phyloP scores from a whole-genome alignment of 2,888 invertebrate species.

The Phyto melanocephala region DNA sequence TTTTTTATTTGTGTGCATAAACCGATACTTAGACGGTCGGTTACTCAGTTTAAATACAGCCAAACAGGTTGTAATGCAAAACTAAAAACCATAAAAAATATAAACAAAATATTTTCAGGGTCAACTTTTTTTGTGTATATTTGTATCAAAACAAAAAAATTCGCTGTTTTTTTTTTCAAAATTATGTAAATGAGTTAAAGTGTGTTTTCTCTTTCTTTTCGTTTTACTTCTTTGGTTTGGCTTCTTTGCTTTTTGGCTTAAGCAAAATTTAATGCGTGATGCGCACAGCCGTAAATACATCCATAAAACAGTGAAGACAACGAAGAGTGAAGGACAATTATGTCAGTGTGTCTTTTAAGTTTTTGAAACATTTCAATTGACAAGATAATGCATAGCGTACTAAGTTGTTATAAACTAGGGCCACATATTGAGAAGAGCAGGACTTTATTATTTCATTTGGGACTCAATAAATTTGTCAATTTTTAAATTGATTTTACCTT shows the following conservation, averaged over 20 bases:
- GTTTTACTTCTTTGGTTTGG: neutral
- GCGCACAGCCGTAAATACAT: slow-evolving; percentile 10
- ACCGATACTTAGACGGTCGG: neutral
- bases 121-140: slow-evolving; percentile 2
- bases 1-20: neutral
- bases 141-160: neutral
- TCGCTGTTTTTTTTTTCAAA: slow-evolving; percentile 21
- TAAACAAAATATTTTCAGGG: slow-evolving; percentile 33
- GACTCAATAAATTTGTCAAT: too few species aligned
- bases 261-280: neutral
- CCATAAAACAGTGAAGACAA: neutral
- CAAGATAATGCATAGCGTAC: neutral
- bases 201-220: neutral
- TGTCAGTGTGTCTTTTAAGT: slow-evolving; percentile 1
- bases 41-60: neutral
- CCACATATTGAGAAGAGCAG: too few species aligned
- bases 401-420: too few species aligned
- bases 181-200: slow-evolving; percentile 10
- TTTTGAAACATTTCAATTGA: too few species aligned
- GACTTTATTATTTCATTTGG: too few species aligned
- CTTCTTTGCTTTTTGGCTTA: neutral
- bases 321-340: slow-evolving; percentile 36
- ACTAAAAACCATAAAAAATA: neutral
- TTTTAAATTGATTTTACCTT: too few species aligned
- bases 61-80: slow-evolving; percentile 30